These are phyloP conservation scores for Apogon hyalosoma DNA, from an alignment of 2,797 vertebrate genomes.

Conservation along the genomic window DNA sequence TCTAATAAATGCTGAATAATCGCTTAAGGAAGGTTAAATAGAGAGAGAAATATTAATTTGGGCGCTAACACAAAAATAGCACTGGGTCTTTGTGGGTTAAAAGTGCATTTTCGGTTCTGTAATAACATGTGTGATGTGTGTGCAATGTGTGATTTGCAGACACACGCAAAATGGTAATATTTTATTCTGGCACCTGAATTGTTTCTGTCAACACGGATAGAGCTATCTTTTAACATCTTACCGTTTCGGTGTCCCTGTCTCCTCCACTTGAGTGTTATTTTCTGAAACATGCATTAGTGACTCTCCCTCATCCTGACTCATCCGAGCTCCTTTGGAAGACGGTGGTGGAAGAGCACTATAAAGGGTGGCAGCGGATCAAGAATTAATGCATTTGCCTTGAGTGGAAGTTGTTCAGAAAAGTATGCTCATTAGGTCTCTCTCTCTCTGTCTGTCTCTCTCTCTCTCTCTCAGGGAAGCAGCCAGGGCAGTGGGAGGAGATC, in stretches of 20 bases:
- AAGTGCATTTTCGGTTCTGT: no score
- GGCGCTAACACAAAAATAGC: no score
- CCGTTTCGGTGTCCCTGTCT: constrained; percentile 20
- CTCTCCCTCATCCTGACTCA: constrained; percentile 53
- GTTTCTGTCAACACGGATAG: no score
- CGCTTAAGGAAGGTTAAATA: no score
- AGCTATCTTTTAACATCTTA: not conserved
- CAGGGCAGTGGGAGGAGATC: constrained; percentile 56
- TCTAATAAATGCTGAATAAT: no score
- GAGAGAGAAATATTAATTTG: no score
- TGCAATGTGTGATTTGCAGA: no score
- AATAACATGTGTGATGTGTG: no score
- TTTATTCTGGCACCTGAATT: no score
- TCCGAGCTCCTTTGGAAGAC: constrained; percentile 37
- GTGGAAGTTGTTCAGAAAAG: constrained; percentile 66
- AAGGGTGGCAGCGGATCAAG: constrained; percentile 56
- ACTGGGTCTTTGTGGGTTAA: no score
- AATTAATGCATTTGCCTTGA: constrained; percentile 67
- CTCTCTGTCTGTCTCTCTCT: constrained; percentile 12
- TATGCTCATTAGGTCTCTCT: constrained; percentile 70
- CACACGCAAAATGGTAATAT: no score
- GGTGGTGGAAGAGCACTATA: constrained; percentile 19
- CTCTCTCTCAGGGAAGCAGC: constrained; percentile 23
- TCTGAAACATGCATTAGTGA: constrained; percentile 56
- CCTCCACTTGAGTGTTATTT: constrained; percentile 6